Evolutionary conservation across 2,113 vertebrate genomes (phyloP).

Genomic region (Corythoichthys haematopterus): DNA sequence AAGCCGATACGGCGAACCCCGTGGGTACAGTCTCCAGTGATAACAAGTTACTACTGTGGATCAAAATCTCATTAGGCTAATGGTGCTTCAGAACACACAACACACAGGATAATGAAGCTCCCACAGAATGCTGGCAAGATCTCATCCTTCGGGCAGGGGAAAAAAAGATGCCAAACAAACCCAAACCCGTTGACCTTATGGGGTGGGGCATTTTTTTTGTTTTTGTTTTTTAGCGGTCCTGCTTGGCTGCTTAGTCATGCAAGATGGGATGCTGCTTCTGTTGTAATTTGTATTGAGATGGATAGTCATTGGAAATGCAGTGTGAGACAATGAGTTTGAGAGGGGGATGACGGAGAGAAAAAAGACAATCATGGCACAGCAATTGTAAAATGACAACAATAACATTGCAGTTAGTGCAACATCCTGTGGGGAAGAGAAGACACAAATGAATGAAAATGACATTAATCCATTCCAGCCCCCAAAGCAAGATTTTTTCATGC

Average conservation of each 20-base stretch:
- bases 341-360: not conserved
- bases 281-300: not conserved
- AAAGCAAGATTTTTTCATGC: no score
- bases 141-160: not conserved
- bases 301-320: constrained; percentile 1
- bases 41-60: constrained; percentile 32
- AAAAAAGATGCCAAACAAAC: not conserved
- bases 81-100: constrained; percentile 11
- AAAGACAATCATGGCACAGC: not conserved
- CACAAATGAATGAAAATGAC: no score
- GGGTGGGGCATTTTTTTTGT: not conserved
- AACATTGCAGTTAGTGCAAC: not conserved
- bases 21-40: constrained; percentile 18
- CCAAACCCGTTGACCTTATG: not conserved
- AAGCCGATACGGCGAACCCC: constrained; percentile 19
- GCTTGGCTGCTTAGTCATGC: not conserved
- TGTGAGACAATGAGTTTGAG: not conserved
- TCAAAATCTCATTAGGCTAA: constrained; percentile 42
- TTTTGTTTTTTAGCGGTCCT: not conserved
- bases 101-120: constrained; percentile 8
- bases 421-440: not conserved
- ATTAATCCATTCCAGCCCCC: no score
- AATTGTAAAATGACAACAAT: not conserved
- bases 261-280: not conserved
- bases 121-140: not conserved